phyloP scores from a whole-genome alignment of 2,888 invertebrate genomes.

The Tetanocera ferruginea region DNA sequence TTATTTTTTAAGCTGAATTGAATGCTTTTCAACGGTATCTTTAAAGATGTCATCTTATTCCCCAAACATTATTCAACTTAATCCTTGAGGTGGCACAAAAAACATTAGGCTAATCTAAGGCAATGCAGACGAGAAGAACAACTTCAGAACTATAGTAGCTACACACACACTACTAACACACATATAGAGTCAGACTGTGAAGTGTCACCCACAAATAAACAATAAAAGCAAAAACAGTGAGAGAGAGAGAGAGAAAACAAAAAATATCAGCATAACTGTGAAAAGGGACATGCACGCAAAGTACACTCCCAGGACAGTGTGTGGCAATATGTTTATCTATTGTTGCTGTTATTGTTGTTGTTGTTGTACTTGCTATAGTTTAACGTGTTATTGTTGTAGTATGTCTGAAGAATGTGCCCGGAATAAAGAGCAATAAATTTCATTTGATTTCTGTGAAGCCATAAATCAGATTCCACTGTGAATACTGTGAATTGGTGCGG shows the following conservation, averaged over 20 bases:
- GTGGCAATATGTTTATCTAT: constrained; percentile 32
- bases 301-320: constrained; percentile 9
- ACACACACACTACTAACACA: too few species aligned
- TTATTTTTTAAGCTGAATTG: background rate
- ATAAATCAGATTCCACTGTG: constrained; percentile 59
- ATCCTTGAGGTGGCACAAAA: background rate
- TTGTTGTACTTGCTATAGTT: constrained; percentile 14
- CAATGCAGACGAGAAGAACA: too few species aligned
- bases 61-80: constrained; percentile 32
- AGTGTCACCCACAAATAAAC: too few species aligned
- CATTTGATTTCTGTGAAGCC: constrained; percentile 56
- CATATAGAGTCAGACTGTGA: too few species aligned
- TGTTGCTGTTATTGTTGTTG: constrained; percentile 13
- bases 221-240: background rate
- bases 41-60: constrained; percentile 24
- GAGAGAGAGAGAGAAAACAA: background rate
- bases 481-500: background rate
- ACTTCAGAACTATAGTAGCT: too few species aligned
- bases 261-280: background rate
- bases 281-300: background rate
- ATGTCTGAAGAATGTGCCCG: constrained; percentile 28
- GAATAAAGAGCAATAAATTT: constrained; percentile 58
- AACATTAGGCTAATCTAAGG: too few species aligned
- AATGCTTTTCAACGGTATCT: background rate
- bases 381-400: constrained; percentile 37